Base-by-base conservation (phyloP, 1,140 invertebrate species). In the Dolichoris vasculosae region DNA sequence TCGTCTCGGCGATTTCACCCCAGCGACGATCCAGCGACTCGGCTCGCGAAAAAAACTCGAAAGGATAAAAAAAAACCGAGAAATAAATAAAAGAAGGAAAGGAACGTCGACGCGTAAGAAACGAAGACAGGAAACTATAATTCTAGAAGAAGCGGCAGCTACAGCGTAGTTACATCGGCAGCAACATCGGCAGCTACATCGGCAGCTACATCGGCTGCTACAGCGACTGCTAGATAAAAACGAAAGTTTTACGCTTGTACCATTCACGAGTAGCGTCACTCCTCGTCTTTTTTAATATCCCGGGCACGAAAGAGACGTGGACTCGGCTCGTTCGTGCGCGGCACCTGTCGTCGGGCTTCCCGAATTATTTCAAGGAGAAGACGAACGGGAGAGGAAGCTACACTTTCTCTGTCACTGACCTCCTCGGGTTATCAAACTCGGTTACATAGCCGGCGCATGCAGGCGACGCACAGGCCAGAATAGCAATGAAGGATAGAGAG, bases 401-500 rank as follows among this genome's bases (percentile, higher is more conserved):
- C 75, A 80, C 55, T 84, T 86, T 87, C 85, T 71, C 87, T 88
- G 88, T 87, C 88, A 88, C 86, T 88, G 87, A 89, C 87, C 88
- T 83, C 88, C 69, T 81, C 69, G 77, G 89, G 86, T 88, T 87
- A 88, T 89, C 88, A 88, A 83, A 88, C 87, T 51, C 63, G 40
- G 59, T 86, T 87, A 87, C 86, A 89, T 51, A 71, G 64, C 51
- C 63, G 30, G 43, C 88, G 86, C 86, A 86, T 77, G 75, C 46
- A 51, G 23, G n/a, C 43, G 43, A 46, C 40, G 43, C 40, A n/a
- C 43, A 7, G 15, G 75, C 75, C 30, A 32, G 75, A 51, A 77
- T 77, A 77, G 75, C 75, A 51, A 17, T 15, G 46, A 26, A 55
- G 30, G 46, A 20, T 11, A 17, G 30, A 0, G 75, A 8, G 46